A percentile compares a stretch with the other conserved stretches of the same genome.
Evolutionary conservation across 2,797 vertebrate genomes (phyloP).

Genomic region (Harpagifer antarcticus): DNA sequence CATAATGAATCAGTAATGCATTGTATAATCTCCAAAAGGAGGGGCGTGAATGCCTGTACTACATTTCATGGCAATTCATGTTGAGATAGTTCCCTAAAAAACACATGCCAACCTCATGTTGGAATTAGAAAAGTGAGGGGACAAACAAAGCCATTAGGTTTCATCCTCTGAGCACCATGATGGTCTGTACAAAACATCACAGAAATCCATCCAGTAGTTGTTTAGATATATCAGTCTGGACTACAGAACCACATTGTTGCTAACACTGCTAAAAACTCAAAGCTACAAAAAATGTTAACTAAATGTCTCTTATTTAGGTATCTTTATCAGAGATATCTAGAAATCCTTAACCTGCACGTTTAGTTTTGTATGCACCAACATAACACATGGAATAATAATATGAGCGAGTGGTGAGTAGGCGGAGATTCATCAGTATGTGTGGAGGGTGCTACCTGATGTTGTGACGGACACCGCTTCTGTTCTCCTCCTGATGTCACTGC

Average conservation of each 20-base stretch:
- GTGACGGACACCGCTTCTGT: slow-evolving; percentile 73
- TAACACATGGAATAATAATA: neutral
- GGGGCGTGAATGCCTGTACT: neutral
- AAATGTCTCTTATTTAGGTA: neutral
- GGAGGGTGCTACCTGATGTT: slow-evolving; percentile 65
- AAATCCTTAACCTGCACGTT: neutral
- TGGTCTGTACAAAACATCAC: neutral
- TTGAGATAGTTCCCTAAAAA: neutral
- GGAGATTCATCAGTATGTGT: slow-evolving; percentile 20
- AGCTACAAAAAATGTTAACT: neutral
- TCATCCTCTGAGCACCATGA: neutral
- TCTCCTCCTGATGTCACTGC: slow-evolving; percentile 83
- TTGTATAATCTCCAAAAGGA: neutral
- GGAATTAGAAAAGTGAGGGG: neutral
- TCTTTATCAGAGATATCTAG: neutral
- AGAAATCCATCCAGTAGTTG: neutral
- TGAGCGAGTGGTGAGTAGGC: neutral
- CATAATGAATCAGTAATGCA: neutral
- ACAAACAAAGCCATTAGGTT: neutral
- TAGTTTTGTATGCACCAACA: neutral
- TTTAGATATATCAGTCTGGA: neutral
- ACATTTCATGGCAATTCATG: neutral
- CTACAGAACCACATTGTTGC: too few species aligned
- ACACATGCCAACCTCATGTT: neutral
- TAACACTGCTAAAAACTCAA: neutral